Base-by-base conservation (phyloP, 1,140 invertebrate genomes). In the Phymorhynchus buccinoides region DNA sequence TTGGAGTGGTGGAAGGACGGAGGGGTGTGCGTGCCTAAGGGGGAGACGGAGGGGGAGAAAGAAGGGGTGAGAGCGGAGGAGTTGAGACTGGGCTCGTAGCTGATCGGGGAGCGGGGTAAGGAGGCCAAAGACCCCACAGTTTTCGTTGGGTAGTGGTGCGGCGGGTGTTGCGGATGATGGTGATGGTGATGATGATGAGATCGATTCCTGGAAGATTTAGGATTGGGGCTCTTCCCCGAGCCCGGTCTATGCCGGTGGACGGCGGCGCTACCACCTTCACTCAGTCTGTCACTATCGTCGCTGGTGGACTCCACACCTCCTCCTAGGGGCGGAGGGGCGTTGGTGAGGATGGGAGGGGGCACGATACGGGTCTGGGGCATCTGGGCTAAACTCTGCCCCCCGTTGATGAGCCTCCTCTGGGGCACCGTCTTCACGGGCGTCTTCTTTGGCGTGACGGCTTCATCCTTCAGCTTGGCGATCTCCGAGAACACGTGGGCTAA, bases 401-500 rank as follows among this genome's bases (percentile, higher is more conserved):
- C 89, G 75, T 86, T 87, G 37, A 88, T 86, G n/a, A n/a, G n/a
- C 27, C 80, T 87, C 56, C 88, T 84, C 78, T 92, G 91, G 14
- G 92, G 92, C 41, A 93, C 91, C 68, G 90, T 93, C 86, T 92
- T 89, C 44, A 92, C 89, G 56, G 92, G 92, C 44, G 91, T 89
- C 85, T 90, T 92, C 86, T 93, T 93, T 30, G 93, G 93, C 84
- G 90, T 89, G 78, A 92, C 96, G 0, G 96, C 96, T 92, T 99
- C 98, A 91, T 99, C 98, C 94, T 99, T 99, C 80, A 99, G 94
- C 91, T 97, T 95, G 22, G 98, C 98, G 86, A 99, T 99, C 94
- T 99, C 98, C 9, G 97, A 97, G 92, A 99, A 99, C 2, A 99
- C 98, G 91, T 99, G 97, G 48, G 98, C 98, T 88, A 99, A 93